Percentiles rank a stretch among this genome's conserved stretches.
phyloP scores from a whole-genome alignment of 1,140 invertebrate species.

The Drosophila bocqueti region DNA sequence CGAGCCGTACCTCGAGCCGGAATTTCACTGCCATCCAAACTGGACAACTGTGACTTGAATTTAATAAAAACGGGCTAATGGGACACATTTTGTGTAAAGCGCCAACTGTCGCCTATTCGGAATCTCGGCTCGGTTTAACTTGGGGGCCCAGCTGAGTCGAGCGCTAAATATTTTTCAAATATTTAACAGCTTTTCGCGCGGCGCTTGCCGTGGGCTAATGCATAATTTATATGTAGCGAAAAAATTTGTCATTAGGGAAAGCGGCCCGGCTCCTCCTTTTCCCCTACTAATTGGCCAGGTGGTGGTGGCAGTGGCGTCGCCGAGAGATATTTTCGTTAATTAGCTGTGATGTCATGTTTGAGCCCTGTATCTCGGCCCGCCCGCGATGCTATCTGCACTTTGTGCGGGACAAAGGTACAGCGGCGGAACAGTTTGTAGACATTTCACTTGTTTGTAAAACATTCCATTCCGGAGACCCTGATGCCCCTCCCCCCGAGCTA shows the following conservation, averaged over 20 bases:
- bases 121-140: slow-evolving; percentile 27
- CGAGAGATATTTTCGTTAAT: slow-evolving; percentile 67
- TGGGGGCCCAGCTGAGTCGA: slow-evolving; percentile 41
- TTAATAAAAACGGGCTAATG: slow-evolving; percentile 78
- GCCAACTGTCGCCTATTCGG: slow-evolving; percentile 43
- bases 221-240: slow-evolving; percentile 74
- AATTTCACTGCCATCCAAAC: slow-evolving; percentile 20
- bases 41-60: slow-evolving; percentile 76
- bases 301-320: background rate
- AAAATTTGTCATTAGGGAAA: slow-evolving; percentile 75
- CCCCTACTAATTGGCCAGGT: slow-evolving; percentile 73
- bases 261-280: slow-evolving; percentile 33
- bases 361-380: slow-evolving; percentile 37
- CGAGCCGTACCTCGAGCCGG: background rate
- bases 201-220: slow-evolving; percentile 53
- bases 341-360: slow-evolving; percentile 75
- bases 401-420: slow-evolving; percentile 65
- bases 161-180: slow-evolving; percentile 75
- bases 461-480: slow-evolving; percentile 24
- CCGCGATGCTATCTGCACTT: slow-evolving; percentile 65
- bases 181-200: slow-evolving; percentile 64
- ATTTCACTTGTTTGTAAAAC: slow-evolving; percentile 60
- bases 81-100: slow-evolving; percentile 62
- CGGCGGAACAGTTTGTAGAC: slow-evolving; percentile 54
- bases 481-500: too few species aligned